Conservation (phyloP, 2,113 vertebrate genomes). For the Arvicanthis niloticus region DNA sequence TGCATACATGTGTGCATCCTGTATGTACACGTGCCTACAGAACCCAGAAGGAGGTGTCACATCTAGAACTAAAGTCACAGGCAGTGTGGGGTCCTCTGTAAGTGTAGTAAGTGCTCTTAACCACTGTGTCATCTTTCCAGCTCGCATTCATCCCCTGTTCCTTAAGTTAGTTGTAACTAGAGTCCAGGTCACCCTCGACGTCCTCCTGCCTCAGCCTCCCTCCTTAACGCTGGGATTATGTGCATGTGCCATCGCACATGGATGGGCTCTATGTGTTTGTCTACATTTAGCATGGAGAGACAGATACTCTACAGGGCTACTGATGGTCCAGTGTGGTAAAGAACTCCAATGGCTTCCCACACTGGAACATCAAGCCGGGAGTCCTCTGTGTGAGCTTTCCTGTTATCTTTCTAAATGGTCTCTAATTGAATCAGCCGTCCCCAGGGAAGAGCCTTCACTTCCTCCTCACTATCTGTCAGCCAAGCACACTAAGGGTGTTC, state of each 20-base stretch:
- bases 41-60: background rate
- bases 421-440: constrained; percentile 40
- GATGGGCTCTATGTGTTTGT: background rate
- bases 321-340: constrained; percentile 57
- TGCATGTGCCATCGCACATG: accelerated
- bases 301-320: background rate
- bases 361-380: constrained; percentile 55
- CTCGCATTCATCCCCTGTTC: no score
- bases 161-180: background rate
- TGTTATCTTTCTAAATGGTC: constrained; percentile 58
- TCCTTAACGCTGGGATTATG: background rate
- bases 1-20: background rate
- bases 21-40: background rate
- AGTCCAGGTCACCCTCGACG: background rate
- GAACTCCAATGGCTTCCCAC: constrained; percentile 60
- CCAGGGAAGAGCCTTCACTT: constrained; percentile 34
- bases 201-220: background rate
- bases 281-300: background rate
- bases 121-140: no score
- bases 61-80: background rate
- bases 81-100: background rate
- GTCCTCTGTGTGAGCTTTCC: constrained; percentile 67
- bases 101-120: background rate
- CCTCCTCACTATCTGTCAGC: constrained; percentile 14
- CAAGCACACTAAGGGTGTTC: background rate